Evolutionary conservation across 2,113 vertebrate species (phyloP).

Genomic region (Macrotus californicus): DNA sequence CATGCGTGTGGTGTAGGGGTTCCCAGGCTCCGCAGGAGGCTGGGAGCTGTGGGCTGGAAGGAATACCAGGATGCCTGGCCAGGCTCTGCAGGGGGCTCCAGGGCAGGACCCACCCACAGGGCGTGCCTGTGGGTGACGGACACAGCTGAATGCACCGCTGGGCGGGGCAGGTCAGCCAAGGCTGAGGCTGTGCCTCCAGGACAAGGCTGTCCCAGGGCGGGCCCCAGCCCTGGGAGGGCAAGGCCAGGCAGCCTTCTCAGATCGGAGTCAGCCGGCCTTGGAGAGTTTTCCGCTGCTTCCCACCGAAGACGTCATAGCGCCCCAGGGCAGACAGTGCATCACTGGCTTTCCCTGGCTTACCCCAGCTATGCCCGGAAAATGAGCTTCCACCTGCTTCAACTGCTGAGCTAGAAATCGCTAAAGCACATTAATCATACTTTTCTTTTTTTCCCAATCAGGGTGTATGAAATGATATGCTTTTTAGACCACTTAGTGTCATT

Average conservation of each 20-base stretch:
- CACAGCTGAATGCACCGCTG: not conserved
- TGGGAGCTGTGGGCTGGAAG: too few relatives aligned
- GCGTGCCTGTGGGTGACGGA: not conserved
- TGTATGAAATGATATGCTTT: rapidly evolving
- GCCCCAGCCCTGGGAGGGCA: rapidly evolving
- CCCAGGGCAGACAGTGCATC: too few relatives aligned
- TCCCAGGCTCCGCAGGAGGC: too few relatives aligned
- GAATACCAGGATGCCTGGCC: too few relatives aligned
- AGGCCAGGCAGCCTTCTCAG: not conserved
- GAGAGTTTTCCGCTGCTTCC: not conserved
- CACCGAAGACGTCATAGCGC: rapidly evolving
- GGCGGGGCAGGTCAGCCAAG: not conserved
- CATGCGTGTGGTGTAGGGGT: not conserved
- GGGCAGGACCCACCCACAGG: not conserved
- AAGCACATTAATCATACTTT: rapidly evolving
- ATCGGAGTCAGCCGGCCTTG: too few relatives aligned
- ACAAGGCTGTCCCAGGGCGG: rapidly evolving
- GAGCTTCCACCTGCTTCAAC: not conserved
- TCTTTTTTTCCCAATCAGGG: not conserved
- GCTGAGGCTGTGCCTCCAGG: not conserved
- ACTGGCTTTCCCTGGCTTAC: too few relatives aligned
- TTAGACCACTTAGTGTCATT: not conserved
- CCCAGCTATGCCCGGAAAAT: not conserved
- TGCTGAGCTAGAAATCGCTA: not conserved
- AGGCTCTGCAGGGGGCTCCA: not conserved